A percentile compares a stretch with the other conserved stretches of the same genome.
Conservation (phyloP, 2,888 invertebrate genomes). For the Omphaloscelis lunosa region DNA sequence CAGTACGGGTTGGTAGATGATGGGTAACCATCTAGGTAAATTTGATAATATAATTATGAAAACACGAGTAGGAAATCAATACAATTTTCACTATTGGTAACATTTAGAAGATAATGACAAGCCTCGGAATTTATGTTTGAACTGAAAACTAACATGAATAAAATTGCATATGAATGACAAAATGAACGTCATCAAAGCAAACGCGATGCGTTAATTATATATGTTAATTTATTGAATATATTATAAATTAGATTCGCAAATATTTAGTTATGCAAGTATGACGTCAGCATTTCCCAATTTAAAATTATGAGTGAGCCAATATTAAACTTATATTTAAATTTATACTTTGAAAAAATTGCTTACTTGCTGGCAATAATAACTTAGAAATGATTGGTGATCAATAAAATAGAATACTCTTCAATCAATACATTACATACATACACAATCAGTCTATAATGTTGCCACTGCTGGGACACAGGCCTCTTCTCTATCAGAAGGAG, state of each 20-base stretch:
- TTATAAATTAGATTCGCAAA: neutral
- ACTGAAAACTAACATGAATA: neutral
- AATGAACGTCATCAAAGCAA: neutral
- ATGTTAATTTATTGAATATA: conserved; percentile 4
- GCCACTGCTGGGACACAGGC: no score
- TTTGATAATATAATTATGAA: neutral
- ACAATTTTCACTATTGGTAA: neutral
- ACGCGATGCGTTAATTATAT: conserved; percentile 3
- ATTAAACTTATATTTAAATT: neutral
- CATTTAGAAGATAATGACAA: neutral
- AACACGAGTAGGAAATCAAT: neutral
- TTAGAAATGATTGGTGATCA: no score
- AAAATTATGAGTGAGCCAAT: neutral
- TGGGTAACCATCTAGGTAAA: no score
- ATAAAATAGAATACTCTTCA: no score
- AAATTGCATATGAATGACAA: neutral
- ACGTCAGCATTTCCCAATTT: no score
- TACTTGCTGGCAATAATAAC: neutral
- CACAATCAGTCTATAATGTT: no score
- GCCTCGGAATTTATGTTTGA: neutral
- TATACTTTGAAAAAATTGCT: no score
- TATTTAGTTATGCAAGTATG: conserved; percentile 6
- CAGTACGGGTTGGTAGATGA: no score
- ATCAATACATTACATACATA: no score
- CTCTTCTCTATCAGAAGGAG: no score